Percentiles rank a stretch among this genome's conserved stretches.
Evolutionary conservation across 92 coral and sea anemone genomes (phyloP).

Genomic region (Phenganax subtilis): DNA sequence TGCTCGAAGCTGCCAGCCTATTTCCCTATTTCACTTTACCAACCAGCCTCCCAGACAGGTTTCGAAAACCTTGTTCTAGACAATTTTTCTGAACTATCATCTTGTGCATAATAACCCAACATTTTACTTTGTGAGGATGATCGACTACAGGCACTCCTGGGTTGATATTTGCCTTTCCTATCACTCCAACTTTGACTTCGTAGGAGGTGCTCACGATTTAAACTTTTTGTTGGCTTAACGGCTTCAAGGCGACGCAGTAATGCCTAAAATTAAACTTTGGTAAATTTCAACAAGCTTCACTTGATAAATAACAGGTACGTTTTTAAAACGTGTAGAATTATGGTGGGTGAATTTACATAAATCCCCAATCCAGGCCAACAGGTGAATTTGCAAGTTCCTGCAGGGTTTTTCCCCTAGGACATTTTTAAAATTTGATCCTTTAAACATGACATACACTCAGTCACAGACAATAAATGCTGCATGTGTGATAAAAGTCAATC

Average conservation of each 20-base stretch:
- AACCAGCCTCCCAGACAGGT: slow-evolving; percentile 90
- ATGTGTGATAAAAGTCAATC: too few relatives aligned
- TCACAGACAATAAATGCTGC: too few relatives aligned
- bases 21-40: slow-evolving; percentile 44
- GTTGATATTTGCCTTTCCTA: slow-evolving; percentile 60
- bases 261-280: slow-evolving; percentile 46
- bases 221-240: slow-evolving; percentile 64
- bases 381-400: too few relatives aligned
- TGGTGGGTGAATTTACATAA: too few relatives aligned
- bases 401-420: too few relatives aligned
- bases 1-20: too few relatives aligned
- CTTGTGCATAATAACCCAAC: slow-evolving; percentile 9
- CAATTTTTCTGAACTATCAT: slow-evolving; percentile 48
- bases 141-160: slow-evolving; percentile 57
- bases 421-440: too few relatives aligned
- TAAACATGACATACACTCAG: too few relatives aligned
- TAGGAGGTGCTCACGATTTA: slow-evolving; percentile 63
- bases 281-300: not conserved
- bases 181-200: slow-evolving; percentile 51
- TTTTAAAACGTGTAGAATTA: too few relatives aligned
- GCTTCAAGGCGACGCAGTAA: slow-evolving; percentile 74
- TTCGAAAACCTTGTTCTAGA: slow-evolving; percentile 46
- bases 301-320: not conserved
- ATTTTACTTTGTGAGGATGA: slow-evolving; percentile 24
- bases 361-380: too few relatives aligned